Conservation (phyloP, 2,113 vertebrate species). For the Tychaedon coryphoeus region DNA sequence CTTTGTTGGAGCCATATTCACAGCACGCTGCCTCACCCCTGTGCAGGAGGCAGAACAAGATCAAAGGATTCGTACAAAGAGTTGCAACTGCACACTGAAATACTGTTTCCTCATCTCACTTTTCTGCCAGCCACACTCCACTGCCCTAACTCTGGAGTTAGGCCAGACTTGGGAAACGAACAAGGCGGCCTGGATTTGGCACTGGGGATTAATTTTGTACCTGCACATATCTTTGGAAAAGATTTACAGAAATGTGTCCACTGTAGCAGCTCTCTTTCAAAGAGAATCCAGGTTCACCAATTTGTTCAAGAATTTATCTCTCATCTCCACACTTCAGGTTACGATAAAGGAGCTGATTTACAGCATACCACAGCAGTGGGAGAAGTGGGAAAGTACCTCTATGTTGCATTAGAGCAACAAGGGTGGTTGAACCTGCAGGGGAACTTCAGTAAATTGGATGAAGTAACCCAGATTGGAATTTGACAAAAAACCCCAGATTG, state of each 20-base stretch:
- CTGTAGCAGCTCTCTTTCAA: background rate
- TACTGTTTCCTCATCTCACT: background rate
- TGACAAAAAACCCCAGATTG: background rate
- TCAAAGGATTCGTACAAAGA: background rate
- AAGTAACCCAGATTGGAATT: background rate
- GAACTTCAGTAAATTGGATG: background rate
- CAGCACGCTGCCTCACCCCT: accelerated
- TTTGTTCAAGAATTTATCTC: background rate
- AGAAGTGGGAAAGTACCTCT: background rate
- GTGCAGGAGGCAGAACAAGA: background rate
- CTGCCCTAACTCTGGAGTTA: background rate
- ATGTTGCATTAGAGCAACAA: background rate
- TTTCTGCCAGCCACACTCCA: background rate
- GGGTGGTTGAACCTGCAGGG: background rate
- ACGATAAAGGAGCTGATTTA: background rate
- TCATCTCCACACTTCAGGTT: background rate
- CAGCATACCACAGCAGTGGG: background rate
- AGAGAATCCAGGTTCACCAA: background rate
- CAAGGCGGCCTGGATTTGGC: background rate
- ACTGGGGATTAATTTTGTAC: background rate
- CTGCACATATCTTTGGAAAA: background rate
- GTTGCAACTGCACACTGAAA: background rate
- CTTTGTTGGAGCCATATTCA: background rate
- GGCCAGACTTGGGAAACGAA: background rate
- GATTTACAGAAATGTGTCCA: background rate